These are phyloP conservation scores for Drosophila nigricruria DNA, from an alignment of 2,888 invertebrate species.

Conservation along the genomic window DNA sequence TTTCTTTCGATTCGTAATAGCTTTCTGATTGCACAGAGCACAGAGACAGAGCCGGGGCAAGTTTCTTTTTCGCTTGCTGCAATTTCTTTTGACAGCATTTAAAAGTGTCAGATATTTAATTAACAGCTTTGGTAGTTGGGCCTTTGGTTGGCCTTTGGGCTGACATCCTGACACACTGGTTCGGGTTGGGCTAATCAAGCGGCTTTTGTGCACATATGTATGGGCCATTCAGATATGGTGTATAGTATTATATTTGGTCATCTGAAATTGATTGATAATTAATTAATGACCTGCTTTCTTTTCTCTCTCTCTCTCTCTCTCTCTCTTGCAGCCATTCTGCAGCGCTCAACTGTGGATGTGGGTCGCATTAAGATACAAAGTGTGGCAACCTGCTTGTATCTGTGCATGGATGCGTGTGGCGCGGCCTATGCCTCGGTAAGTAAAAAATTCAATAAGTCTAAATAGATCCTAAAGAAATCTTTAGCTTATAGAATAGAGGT, in stretches of 20 bases:
- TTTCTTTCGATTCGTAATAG: conserved; percentile 21
- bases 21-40: conserved; percentile 21
- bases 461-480: neutral
- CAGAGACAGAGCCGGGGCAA: no score
- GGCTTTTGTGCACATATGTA: conserved; percentile 45
- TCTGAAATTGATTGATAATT: conserved; percentile 69
- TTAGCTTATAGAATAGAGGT: neutral
- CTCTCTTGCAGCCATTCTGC: conserved; percentile 88
- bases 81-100: conserved; percentile 30
- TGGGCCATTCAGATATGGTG: neutral
- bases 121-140: conserved; percentile 48
- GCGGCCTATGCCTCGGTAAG: conserved; percentile 95
- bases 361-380: conserved; percentile 95
- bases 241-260: neutral
- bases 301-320: conserved; percentile 17
- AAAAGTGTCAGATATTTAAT: conserved; percentile 63
- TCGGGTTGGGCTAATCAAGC: conserved; percentile 54
- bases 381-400: conserved; percentile 93
- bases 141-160: conserved; percentile 28
- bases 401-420: conserved; percentile 96
- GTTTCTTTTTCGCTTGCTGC: conserved; percentile 9
- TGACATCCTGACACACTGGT: conserved; percentile 68
- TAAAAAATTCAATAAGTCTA: conserved; percentile 73
- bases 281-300: conserved; percentile 64
- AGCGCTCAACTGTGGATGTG: conserved; percentile 89